Evolutionary conservation across 30 jellyfish, hydroid and myxozoan species (phyloP).

Genomic region (Catostylus mosaicus): DNA sequence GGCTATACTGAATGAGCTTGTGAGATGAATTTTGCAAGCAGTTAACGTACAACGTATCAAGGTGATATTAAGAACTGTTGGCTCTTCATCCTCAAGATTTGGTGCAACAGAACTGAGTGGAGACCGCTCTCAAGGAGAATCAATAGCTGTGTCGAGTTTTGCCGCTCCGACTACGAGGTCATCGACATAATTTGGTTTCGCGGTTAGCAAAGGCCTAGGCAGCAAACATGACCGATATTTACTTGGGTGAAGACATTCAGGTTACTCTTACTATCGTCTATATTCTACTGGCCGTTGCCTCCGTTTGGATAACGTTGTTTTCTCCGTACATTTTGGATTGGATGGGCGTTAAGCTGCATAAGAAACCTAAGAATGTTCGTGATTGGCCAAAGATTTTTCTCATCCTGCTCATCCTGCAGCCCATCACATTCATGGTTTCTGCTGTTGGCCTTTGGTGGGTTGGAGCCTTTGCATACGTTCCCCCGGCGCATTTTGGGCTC

Average conservation of each 20-base stretch:
- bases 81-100: background rate
- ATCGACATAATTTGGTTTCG: background rate
- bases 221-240: constrained; percentile 62
- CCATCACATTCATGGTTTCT: constrained; percentile 83
- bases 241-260: constrained; percentile 90
- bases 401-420: constrained; percentile 81
- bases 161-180: background rate
- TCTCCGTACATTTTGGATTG: constrained; percentile 90
- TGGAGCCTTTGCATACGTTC: constrained; percentile 89
- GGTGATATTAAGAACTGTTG: background rate
- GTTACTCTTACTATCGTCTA: constrained; percentile 84
- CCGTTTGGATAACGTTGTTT: constrained; percentile 87
- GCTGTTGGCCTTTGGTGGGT: constrained; percentile 97
- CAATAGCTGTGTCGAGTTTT: background rate
- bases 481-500: constrained; percentile 88
- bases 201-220: background rate
- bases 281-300: constrained; percentile 82
- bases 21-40: background rate
- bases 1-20: background rate
- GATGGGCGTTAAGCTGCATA: constrained; percentile 92
- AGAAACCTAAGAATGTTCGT: constrained; percentile 75
- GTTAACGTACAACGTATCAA: background rate
- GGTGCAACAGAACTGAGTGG: background rate
- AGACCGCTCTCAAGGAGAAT: background rate
- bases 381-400: constrained; percentile 96